A percentile compares a stretch with the other conserved stretches of the same genome.
These are phyloP conservation scores for Pogonomyrmex barbatus DNA, from an alignment of 1,140 invertebrate species.

Conservation along the genomic window DNA sequence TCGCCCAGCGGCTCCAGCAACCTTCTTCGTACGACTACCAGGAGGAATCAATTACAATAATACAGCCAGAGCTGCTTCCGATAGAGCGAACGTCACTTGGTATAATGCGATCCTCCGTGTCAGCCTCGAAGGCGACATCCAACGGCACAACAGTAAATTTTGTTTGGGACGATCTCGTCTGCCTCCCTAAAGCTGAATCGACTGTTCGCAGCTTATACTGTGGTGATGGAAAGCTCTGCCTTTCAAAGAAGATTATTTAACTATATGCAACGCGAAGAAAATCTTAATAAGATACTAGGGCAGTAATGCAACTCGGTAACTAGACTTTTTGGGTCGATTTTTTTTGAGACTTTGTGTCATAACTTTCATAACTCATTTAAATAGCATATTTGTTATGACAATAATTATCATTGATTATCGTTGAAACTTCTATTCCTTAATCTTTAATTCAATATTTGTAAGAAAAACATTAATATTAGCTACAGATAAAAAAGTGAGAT, in stretches of 20 bases:
- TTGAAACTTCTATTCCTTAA: background rate
- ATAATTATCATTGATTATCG: background rate
- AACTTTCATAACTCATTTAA: constrained; percentile 11
- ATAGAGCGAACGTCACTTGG: constrained; percentile 63
- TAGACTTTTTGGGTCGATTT: background rate
- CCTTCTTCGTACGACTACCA: constrained; percentile 25
- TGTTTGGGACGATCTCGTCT: constrained; percentile 27
- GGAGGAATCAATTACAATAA: constrained; percentile 76
- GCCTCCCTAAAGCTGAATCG: constrained; percentile 45
- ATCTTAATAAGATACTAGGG: background rate
- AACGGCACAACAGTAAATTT: constrained; percentile 25
- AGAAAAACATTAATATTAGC: constrained; percentile 9
- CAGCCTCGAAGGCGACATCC: constrained; percentile 20
- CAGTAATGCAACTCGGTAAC: background rate
- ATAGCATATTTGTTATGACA: background rate
- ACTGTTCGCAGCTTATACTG: constrained; percentile 26
- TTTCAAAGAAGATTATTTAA: constrained; percentile 2
- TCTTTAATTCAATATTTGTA: background rate
- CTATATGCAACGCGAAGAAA: background rate
- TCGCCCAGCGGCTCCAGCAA: constrained; percentile 20
- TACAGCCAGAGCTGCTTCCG: constrained; percentile 68
- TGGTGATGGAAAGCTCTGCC: background rate
- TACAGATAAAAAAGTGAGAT: background rate
- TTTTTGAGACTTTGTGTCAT: background rate
- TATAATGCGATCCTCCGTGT: constrained; percentile 63